Evolutionary conservation across 2,113 vertebrate species (phyloP), one percentile per base, ranked within the genome.

Genomic region (Laterallus jamaicensis): DNA sequence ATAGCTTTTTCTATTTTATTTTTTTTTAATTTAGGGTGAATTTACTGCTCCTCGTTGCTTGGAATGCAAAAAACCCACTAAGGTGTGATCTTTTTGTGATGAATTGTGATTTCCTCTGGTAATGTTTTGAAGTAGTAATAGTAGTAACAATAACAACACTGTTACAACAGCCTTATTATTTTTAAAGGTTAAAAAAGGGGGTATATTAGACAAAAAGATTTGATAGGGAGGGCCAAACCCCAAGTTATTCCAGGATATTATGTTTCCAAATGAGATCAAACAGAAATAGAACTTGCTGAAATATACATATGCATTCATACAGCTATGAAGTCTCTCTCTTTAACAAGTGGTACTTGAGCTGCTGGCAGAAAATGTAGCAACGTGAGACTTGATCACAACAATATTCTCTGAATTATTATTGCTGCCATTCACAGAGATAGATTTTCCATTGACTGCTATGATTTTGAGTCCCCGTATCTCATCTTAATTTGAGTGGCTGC

Each of bases 401-500:
- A 67, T 84, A 83, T 86, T 84, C 55, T 93, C 54, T 91, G 88
- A 92, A 77, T 86, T 95, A 93, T 91, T 92, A 70, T 71, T 81
- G 88, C 58, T 89, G 70, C 55, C 90, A 89, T 94, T 97, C 71
- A 88, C 6, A 50, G 32, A 95, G 59, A 93, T 75, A 93, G 29
- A 82, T 96, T 96, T 97, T 95, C 84, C 76, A 75, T 62, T 93
- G 93, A 89, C 40, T 96, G 59, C 35, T 90, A 86, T 94, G 24
- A 93, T 95, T 93, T 73, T 88, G 52, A 74, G 40, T 76, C 74
- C 22, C 84, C 12, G 13, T 95, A 88, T 88, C 71, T 95, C 83
- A 94, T 70, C 74, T 92, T 91, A 93, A 95, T 94, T 86, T 96
- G 82, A 96, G 85, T 59, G 83, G 59, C 58, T 94, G 62, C 80